Base-by-base conservation (phyloP, 2,797 vertebrate species). In the Morus bassanus region DNA sequence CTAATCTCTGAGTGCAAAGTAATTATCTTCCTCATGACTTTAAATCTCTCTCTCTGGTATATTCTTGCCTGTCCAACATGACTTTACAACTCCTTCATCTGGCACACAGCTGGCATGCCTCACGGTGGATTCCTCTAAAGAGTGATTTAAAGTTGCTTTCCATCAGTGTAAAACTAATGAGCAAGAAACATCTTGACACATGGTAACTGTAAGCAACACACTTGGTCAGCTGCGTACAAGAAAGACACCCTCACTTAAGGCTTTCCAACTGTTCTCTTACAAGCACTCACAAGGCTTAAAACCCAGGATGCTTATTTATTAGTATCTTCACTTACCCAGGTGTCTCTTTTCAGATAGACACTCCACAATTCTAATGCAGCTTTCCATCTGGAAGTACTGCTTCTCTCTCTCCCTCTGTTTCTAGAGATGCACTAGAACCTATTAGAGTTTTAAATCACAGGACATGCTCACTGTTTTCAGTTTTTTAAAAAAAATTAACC, bases 101-200 rank as follows among this genome's bases (percentile, higher is more conserved):
- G 97, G 96, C 94, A 97, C 94, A 97, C 97, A 97, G 96, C 97
- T 97, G 97, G 97, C 74, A 35, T 65, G 89, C 92, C 96, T 97
- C 97, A 97, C 88, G 67, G 87, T 90, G 79, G 91, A 96, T 97
- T 95, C 94, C 97, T 97, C 97, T 94, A 74, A 97, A 97, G 96
- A 95, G 96, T 94, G 95, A 97, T 97, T 97, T 97, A 97, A 96
- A 97, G 95, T 96, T 96, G 94, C 92, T 88, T 97, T 97, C 96
- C 96, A 96, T 97, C 97, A 96, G 89, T 80, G 94, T 96, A 96
- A 97, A 97, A 96, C 93, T 96, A 97, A 96, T 96, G 97, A 96
- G 94, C 84, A 92, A 96, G 95, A 96, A 96, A 96, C 94, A 93
- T 95, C 96, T 96, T 96, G 96, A 96, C 96, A 97, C 91, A 85